phyloP scores from a whole-genome alignment of 2,113 vertebrate species.

The Corythoichthys haematopterus region DNA sequence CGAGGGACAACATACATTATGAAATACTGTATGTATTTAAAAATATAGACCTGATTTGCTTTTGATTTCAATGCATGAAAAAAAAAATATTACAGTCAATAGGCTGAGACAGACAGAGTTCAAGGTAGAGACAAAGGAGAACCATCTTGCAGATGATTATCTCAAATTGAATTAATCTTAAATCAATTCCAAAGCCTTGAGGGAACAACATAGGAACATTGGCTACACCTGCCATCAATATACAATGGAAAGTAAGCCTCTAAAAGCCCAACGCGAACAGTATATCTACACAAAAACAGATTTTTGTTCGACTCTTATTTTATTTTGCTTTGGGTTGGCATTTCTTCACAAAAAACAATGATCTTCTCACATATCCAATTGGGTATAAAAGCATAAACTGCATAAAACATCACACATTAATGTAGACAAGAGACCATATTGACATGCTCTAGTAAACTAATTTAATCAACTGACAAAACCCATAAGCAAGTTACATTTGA shows the following conservation, averaged over 20 bases:
- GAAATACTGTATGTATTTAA: no score
- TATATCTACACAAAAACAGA: not conserved
- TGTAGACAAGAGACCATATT: not conserved
- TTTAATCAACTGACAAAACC: not conserved
- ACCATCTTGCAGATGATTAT: slow-evolving; percentile 32
- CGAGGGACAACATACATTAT: no score
- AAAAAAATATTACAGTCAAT: not conserved
- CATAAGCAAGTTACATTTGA: slow-evolving; percentile 6
- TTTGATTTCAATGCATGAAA: not conserved
- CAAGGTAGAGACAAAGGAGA: slow-evolving; percentile 15
- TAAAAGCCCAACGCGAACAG: no score
- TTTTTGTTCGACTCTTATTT: not conserved
- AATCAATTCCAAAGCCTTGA: slow-evolving; percentile 35
- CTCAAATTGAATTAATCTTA: slow-evolving; percentile 41
- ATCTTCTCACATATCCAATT: no score
- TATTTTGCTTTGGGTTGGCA: not conserved
- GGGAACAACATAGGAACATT: not conserved
- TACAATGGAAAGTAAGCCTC: not conserved
- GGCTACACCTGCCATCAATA: not conserved
- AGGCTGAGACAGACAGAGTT: not conserved
- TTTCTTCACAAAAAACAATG: no score
- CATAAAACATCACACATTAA: no score
- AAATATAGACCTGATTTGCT: no score
- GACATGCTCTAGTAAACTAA: not conserved
- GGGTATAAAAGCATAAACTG: no score